These are phyloP conservation scores for Botia kubotai DNA, from an alignment of 2,797 vertebrate species.

Conservation along the genomic window DNA sequence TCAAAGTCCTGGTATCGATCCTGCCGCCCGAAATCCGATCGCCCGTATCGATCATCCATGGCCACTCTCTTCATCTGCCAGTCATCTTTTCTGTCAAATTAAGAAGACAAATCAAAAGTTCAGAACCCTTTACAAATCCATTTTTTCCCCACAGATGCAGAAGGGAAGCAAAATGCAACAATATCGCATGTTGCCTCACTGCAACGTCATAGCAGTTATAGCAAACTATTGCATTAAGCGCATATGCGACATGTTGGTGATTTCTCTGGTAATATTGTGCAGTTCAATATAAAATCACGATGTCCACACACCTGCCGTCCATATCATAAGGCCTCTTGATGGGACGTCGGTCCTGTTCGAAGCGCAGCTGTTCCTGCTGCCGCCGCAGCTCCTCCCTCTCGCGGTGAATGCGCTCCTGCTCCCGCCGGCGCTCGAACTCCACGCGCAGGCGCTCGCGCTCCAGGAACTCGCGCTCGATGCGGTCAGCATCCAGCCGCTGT, in stretches of 20 bases:
- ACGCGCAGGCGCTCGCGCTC: conserved; percentile 91
- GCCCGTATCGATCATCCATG: conserved; percentile 85
- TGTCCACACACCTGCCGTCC: conserved; percentile 79
- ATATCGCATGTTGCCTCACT: too few relatives aligned
- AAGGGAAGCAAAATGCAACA: not conserved
- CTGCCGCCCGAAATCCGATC: conserved; percentile 84
- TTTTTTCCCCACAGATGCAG: too few relatives aligned
- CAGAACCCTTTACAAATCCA: too few relatives aligned
- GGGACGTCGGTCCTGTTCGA: conserved; percentile 86
- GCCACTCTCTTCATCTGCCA: conserved; percentile 90
- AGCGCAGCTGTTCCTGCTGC: conserved; percentile 93
- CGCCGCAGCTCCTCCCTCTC: conserved; percentile 92
- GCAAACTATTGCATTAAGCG: too few relatives aligned
- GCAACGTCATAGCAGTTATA: too few relatives aligned
- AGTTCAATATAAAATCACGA: too few relatives aligned
- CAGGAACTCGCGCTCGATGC: conserved; percentile 90
- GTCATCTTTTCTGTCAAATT: conserved; percentile 83
- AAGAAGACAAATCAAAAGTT: not conserved
- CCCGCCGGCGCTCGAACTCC: conserved; percentile 89
- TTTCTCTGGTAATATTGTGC: too few relatives aligned
- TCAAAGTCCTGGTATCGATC: conserved; percentile 93
- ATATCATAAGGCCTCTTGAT: conserved; percentile 87
- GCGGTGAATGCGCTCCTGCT: conserved; percentile 93
- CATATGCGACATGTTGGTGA: too few relatives aligned
- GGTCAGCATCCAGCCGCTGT: conserved; percentile 88